A percentile compares a stretch with the other conserved stretches of the same genome.
Evolutionary conservation across 2,797 vertebrate species (phyloP).

Genomic region (Pogonophryne albipinna): DNA sequence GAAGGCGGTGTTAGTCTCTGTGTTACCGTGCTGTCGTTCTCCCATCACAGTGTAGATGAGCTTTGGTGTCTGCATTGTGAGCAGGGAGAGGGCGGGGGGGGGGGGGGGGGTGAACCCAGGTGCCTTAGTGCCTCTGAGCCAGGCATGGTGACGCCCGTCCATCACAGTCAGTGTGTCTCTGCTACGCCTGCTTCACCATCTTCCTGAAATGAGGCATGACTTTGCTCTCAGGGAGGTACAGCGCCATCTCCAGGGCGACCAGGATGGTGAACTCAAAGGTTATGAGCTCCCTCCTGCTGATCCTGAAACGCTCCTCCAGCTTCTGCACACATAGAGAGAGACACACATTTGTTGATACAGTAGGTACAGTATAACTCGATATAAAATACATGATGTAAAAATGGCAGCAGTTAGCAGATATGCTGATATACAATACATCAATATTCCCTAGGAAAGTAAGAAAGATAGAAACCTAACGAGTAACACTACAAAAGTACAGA

Average conservation of each 20-base stretch:
- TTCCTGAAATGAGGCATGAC: conserved; percentile 96
- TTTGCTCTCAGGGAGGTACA: conserved; percentile 95
- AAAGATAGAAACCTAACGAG: too few species aligned
- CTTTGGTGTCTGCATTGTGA: conserved; percentile 5
- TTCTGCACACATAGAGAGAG: conserved; percentile 80
- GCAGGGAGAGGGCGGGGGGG: background rate
- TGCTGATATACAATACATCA: too few species aligned
- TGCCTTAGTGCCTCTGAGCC: conserved; percentile 9
- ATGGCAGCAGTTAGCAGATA: too few species aligned
- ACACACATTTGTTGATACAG: too few species aligned
- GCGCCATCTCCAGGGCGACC: conserved; percentile 97
- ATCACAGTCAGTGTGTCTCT: background rate
- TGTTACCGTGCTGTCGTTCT: background rate
- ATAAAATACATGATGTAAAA: too few species aligned
- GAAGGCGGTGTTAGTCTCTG: background rate
- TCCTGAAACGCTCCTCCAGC: conserved; percentile 95
- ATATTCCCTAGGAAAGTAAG: too few species aligned
- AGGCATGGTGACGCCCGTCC: background rate
- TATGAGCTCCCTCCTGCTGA: conserved; percentile 93
- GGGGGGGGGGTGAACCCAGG: background rate
- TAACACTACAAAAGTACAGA: too few species aligned
- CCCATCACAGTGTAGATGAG: conserved; percentile 10
- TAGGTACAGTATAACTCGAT: too few species aligned
- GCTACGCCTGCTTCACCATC: conserved; percentile 85
- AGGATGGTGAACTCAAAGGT: conserved; percentile 97